phyloP scores from a whole-genome alignment of 2,113 vertebrate genomes.

The Tylochromis polylepis region DNA sequence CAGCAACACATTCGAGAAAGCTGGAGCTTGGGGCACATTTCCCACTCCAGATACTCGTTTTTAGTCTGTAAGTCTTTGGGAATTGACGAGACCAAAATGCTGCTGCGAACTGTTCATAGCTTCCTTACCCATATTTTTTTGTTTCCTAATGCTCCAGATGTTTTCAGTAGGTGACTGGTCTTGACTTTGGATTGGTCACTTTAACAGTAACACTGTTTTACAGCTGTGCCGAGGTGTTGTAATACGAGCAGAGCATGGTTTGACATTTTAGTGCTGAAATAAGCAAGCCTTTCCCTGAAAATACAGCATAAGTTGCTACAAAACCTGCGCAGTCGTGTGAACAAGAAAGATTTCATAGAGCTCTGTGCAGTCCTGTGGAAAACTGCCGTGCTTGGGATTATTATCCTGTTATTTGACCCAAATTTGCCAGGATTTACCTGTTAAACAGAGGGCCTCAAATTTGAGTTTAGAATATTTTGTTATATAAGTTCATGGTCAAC shows the following conservation, averaged over 20 bases:
- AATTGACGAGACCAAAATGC: background rate
- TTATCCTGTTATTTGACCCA: background rate
- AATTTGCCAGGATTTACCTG: background rate
- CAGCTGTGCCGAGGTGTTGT: background rate
- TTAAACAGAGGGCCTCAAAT: accelerated
- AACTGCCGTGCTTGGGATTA: background rate
- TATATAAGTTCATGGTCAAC: background rate
- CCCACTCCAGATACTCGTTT: background rate
- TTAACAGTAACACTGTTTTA: background rate
- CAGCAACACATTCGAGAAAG: background rate
- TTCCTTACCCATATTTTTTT: background rate
- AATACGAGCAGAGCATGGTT: background rate
- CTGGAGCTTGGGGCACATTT: background rate
- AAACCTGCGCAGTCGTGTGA: no score
- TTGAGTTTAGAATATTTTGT: background rate
- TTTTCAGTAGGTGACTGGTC: background rate
- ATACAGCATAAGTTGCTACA: no score
- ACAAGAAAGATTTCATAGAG: no score
- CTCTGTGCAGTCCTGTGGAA: no score
- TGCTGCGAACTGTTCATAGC: background rate
- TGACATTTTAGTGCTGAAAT: background rate
- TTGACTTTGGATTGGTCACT: background rate
- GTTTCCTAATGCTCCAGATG: background rate
- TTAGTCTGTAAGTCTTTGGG: background rate
- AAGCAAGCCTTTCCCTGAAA: no score